Base-by-base conservation (phyloP, 2,113 vertebrate species). In the Mesitornis unicolor region DNA sequence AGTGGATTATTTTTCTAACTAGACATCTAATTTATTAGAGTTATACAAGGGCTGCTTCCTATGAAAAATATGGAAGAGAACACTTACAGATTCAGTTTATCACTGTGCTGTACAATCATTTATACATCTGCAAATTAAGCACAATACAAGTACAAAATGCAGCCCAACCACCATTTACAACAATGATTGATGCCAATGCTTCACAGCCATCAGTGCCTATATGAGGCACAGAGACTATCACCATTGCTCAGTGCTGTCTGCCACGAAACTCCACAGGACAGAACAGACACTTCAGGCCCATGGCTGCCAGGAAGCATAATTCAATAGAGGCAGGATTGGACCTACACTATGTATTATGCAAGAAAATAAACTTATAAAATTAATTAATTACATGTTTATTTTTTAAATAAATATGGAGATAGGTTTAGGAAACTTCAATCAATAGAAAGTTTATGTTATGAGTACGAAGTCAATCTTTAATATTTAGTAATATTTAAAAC, bases 21-120 rank as follows among this genome's bases (percentile, higher is more conserved):
- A 94, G 92, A 85, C 71, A 80, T 59, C 15, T 86, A 86, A 96
- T 77, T 93, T 81, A 69, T 96, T 53, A 53, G 15, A 38, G 71
- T 57, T 81, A 69, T 15, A 54, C 50, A 69, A 69, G 36, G 28
- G 54, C 29, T 90, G 54, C 64, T 86, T 77, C 67, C 64, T 63
- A 19, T 74, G 67, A 95, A 91, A 93, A 92, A 94, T 84, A 92
- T 8, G 20, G 45, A 91, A 75, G 26, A 80, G 59, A 77, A 74
- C 35, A 65, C 35, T 85, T 57, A 47, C 7, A 80, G 63, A 54
- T 61, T 77, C 61, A 3, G 63, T 90, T 93, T 88, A 80, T 93
- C 79, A 67, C 31, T 12, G 53, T 57, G 64, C 59, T 70, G 35
- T 42, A 69, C 86, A 69, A 90, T 79, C 79, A 90, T 70, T 93